These are phyloP conservation scores for Lindbergichthys nudifrons DNA, from an alignment of 2,797 vertebrate species.

Conservation along the genomic window DNA sequence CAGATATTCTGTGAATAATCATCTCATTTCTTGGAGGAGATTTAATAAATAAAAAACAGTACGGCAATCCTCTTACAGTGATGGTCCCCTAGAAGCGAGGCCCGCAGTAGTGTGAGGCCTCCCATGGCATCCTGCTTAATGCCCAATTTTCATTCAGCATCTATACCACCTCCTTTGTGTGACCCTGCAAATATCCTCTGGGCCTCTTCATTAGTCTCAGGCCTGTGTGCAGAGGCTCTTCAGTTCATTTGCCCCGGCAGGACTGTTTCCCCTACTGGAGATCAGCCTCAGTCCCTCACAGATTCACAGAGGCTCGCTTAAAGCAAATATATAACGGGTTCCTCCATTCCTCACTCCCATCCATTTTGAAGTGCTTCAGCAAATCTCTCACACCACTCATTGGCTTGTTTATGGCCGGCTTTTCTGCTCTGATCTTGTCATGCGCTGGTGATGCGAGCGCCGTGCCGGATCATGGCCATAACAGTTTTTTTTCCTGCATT, in stretches of 20 bases:
- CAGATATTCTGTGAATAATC: conserved; percentile 78
- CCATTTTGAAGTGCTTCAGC: conserved; percentile 68
- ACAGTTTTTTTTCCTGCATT: conserved; percentile 71
- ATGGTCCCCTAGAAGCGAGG: conserved; percentile 76
- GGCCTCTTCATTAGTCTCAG: conserved; percentile 85
- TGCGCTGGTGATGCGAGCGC: conserved; percentile 63
- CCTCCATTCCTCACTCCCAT: conserved; percentile 55
- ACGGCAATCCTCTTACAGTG: conserved; percentile 60
- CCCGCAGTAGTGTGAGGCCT: conserved; percentile 78
- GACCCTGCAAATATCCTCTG: conserved; percentile 88
- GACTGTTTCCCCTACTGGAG: conserved; percentile 72
- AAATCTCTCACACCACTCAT: conserved; percentile 71
- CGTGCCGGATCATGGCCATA: conserved; percentile 56
- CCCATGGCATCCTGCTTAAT: conserved; percentile 80
- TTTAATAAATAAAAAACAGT: conserved; percentile 57
- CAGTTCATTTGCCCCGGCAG: conserved; percentile 84
- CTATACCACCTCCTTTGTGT: conserved; percentile 82
- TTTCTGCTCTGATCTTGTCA: conserved; percentile 75
- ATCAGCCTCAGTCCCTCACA: conserved; percentile 59
- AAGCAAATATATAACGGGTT: conserved; percentile 65
- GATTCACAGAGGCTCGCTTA: conserved; percentile 46
- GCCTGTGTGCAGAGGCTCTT: conserved; percentile 79
- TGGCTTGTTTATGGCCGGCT: conserved; percentile 76
- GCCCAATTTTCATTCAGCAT: conserved; percentile 81
- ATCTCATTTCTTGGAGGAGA: conserved; percentile 74